Conservation (phyloP, 2,797 vertebrate genomes). For the Bucorvus abyssinicus region DNA sequence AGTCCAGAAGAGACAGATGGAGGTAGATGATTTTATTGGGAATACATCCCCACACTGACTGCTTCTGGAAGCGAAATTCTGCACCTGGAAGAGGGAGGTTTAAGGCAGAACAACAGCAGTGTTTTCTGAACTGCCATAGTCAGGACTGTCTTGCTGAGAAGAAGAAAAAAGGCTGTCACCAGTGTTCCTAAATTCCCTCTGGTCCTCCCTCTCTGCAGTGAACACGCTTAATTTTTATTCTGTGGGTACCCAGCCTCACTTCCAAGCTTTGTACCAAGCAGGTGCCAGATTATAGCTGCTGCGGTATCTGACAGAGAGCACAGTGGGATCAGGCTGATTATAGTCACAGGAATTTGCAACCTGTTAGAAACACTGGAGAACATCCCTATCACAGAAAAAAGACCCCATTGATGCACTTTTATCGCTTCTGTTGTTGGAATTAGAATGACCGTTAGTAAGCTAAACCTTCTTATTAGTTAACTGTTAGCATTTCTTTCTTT, state of each 20-base stretch:
- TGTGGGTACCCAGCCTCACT: slow-evolving; percentile 50
- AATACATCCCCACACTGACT: background rate
- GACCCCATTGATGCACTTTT: slow-evolving; percentile 32
- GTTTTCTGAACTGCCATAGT: slow-evolving; percentile 6
- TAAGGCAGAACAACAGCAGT: slow-evolving; percentile 40
- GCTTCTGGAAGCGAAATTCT: slow-evolving; percentile 18
- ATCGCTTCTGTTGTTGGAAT: slow-evolving; percentile 3
- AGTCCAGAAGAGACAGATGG: background rate
- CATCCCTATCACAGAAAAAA: background rate
- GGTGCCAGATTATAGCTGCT: slow-evolving; percentile 70
- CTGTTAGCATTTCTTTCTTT: background rate
- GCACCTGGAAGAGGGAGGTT: slow-evolving; percentile 37
- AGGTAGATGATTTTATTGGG: background rate
- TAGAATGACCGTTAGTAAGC: slow-evolving; percentile 19
- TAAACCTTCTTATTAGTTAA: background rate
- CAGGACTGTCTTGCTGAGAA: slow-evolving; percentile 55
- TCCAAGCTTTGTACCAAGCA: slow-evolving; percentile 65
- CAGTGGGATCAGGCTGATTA: slow-evolving; percentile 65
- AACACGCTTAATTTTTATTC: slow-evolving; percentile 50
- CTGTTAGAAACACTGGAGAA: slow-evolving; percentile 52
- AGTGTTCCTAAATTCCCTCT: slow-evolving; percentile 28
- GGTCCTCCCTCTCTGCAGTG: slow-evolving; percentile 34
- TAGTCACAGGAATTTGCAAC: slow-evolving; percentile 65
- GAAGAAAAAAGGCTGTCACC: slow-evolving; percentile 54
- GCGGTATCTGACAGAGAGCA: slow-evolving; percentile 63